Evolutionary conservation across 2,113 vertebrate genomes (phyloP), one percentile per base, ranked within the genome.

Genomic region (Chauna torquata): DNA sequence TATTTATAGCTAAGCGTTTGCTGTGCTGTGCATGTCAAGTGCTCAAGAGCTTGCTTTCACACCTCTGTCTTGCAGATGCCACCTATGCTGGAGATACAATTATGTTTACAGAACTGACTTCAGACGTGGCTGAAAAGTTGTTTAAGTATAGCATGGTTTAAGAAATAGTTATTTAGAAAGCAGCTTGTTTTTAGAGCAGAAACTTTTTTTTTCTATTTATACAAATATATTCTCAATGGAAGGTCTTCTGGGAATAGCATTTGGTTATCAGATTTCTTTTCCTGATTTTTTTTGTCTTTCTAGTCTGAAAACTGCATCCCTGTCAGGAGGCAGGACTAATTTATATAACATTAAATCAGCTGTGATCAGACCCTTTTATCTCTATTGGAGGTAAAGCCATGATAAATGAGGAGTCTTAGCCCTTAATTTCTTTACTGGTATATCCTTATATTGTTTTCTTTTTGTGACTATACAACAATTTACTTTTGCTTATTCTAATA

Each of bases 401-500:
- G 80, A 55, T 91, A 71, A 88, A 58, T 58, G 45, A 88, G 64
- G 62, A 86, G 36, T 76, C 50, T 11, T 70, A 64, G 40, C 8
- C 34, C 9, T 16, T 54, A 12, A 58, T 95, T 94, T 96, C 9
- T 86, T 71, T 88, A 23, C 34, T 94, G 75, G 64, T 90, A 62
- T 30, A 59, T 64, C 70, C 40, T 80, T 78, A 8, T 22, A 17
- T 69, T 95, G 40, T 62, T 80, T 81, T 65, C 19, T 90, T 90
- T 90, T 85, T 71, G 86, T 94, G 84, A 59, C 83, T 92, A 40
- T 74, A 15, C 11, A 68, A 18, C 8, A 64, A 72, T 88, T 81
- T 83, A 70, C 45, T 94, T 92, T 80, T 94, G 75, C n/a, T 86
- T 92, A 80, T 75, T 75, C 12, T 93, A 88, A 82, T 93, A 49